These are phyloP conservation scores for Portevinia maculata DNA, from an alignment of 2,888 invertebrate species.

Conservation along the genomic window DNA sequence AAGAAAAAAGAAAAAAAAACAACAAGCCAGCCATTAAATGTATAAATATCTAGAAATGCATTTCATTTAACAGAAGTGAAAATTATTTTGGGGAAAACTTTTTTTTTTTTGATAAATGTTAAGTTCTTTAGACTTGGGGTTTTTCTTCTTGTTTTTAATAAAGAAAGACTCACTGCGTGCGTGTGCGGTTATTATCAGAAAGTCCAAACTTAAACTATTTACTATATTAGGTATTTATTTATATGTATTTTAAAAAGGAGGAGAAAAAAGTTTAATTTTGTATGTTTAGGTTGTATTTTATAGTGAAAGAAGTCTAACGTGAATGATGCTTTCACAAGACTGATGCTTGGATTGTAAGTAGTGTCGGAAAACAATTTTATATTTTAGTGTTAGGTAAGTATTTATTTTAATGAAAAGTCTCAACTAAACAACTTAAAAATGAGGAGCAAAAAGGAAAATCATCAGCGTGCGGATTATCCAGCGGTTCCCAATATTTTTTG, in stretches of 20 bases:
- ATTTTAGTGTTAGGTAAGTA: slow-evolving; percentile 17
- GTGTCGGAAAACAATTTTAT: slow-evolving; percentile 23
- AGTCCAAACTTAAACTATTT: slow-evolving; percentile 80
- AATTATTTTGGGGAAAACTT: slow-evolving; percentile 35
- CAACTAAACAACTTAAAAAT: slow-evolving; percentile 7
- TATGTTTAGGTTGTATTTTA: slow-evolving; percentile 40
- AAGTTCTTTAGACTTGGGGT: slow-evolving; percentile 42
- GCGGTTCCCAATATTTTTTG: neutral
- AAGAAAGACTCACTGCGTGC: slow-evolving; percentile 83
- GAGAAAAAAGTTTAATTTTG: slow-evolving; percentile 20
- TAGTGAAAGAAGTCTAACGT: slow-evolving; percentile 28
- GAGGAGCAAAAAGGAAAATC: slow-evolving; percentile 7
- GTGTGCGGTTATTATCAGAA: slow-evolving; percentile 82
- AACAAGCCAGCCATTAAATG: slow-evolving; percentile 6
- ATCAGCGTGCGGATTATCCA: too few relatives aligned
- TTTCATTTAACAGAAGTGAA: slow-evolving; percentile 3
- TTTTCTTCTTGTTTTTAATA: slow-evolving; percentile 49
- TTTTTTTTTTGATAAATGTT: slow-evolving; percentile 58
- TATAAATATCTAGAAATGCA: slow-evolving; percentile 45
- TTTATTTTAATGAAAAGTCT: slow-evolving; percentile 20
- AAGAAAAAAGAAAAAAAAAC: neutral
- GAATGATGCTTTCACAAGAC: slow-evolving; percentile 41
- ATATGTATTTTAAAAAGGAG: slow-evolving; percentile 33
- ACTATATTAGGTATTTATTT: slow-evolving; percentile 46
- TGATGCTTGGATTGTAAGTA: slow-evolving; percentile 39